These are phyloP conservation scores for Xiphias gladius DNA, from an alignment of 2,113 vertebrate genomes.

Conservation along the genomic window DNA sequence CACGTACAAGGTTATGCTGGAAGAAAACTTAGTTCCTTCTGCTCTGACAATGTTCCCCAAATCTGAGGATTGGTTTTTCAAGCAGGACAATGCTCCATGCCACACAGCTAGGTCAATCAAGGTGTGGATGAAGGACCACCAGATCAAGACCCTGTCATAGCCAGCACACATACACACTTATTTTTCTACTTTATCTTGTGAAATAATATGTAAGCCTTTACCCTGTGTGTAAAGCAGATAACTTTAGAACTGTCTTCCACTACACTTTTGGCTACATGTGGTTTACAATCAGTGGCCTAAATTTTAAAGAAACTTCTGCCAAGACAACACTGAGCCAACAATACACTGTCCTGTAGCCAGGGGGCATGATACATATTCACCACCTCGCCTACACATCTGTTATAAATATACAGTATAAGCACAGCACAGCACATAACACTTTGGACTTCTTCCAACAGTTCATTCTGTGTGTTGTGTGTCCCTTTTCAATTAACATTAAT, in stretches of 20 bases:
- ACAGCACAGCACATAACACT: conserved; percentile 49
- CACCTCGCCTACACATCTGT: conserved; percentile 55
- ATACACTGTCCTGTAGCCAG: conserved; percentile 32
- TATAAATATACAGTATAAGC: conserved; percentile 52
- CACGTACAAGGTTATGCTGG: no score
- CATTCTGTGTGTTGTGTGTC: conserved; percentile 66
- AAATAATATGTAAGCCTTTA: not conserved
- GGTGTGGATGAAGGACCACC: no score
- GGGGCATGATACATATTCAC: conserved; percentile 62
- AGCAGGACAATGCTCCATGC: no score
- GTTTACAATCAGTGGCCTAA: conserved; percentile 21
- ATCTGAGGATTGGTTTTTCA: no score
- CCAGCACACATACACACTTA: no score
- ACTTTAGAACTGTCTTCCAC: not conserved
- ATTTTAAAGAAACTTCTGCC: conserved; percentile 34
- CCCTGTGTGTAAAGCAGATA: not conserved
- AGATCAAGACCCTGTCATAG: no score
- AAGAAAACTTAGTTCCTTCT: no score
- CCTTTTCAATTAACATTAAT: conserved; percentile 84
- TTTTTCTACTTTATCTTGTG: not conserved
- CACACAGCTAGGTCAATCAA: no score
- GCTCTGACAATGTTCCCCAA: no score
- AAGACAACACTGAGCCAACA: conserved; percentile 41
- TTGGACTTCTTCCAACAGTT: conserved; percentile 73
- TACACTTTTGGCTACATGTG: conserved; percentile 10